A percentile compares a stretch with the other conserved stretches of the same genome.
Conservation (phyloP, 2,888 invertebrate species). For the Torymus tubicola region DNA sequence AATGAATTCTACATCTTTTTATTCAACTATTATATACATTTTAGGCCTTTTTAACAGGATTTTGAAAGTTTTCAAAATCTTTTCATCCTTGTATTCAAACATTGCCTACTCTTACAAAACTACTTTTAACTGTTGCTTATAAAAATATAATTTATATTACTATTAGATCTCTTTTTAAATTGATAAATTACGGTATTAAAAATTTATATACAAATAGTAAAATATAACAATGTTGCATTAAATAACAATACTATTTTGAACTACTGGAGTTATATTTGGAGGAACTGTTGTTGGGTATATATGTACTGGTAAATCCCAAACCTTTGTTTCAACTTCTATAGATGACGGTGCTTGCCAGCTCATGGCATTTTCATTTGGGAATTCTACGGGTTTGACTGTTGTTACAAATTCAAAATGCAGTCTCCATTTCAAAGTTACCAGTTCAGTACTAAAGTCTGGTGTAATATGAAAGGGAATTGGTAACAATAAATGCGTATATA, state of each 20-base stretch:
- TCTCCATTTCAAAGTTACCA: slow-evolving; percentile 94
- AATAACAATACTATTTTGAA: slow-evolving; percentile 71
- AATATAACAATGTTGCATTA: slow-evolving; percentile 59
- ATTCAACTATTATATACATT: slow-evolving; percentile 9
- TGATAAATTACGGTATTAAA: slow-evolving; percentile 48
- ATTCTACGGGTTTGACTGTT: slow-evolving; percentile 82
- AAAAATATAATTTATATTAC: slow-evolving; percentile 57
- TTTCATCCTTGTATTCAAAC: slow-evolving; percentile 4
- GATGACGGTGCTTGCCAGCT: slow-evolving; percentile 91
- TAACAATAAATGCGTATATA: slow-evolving; percentile 92
- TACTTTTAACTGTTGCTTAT: slow-evolving; percentile 33
- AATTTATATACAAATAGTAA: slow-evolving; percentile 55
- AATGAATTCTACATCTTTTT: background rate
- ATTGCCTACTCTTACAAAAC: slow-evolving; percentile 30
- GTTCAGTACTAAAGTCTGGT: slow-evolving; percentile 95
- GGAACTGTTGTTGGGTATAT: slow-evolving; percentile 89
- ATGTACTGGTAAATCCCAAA: slow-evolving; percentile 97
- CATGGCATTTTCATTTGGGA: slow-evolving; percentile 79
- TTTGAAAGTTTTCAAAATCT: slow-evolving; percentile 31
- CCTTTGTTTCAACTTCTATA: slow-evolving; percentile 97
- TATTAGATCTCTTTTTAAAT: slow-evolving; percentile 47
- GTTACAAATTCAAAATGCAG: slow-evolving; percentile 99
- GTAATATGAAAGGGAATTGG: slow-evolving; percentile 97
- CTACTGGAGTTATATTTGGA: slow-evolving; percentile 72
- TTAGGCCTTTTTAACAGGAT: slow-evolving; percentile 30